Evolutionary conservation across 2,797 vertebrate genomes (phyloP).

Genomic region (Artibeus lituratus): DNA sequence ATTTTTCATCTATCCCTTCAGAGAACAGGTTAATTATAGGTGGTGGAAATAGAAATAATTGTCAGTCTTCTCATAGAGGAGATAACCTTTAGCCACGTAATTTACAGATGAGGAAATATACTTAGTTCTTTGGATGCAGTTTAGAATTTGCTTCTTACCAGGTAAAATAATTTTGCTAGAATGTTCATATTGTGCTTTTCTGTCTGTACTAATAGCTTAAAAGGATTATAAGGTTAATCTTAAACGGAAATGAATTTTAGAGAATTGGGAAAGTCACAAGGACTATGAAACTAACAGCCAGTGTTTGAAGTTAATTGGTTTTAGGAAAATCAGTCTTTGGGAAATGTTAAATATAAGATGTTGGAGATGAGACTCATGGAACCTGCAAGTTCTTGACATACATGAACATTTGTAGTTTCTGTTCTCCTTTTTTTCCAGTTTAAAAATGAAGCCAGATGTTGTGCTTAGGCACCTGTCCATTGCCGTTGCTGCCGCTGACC

Average conservation of each 20-base stretch:
- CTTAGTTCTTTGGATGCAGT: slow-evolving; percentile 3
- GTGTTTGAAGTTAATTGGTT: not conserved
- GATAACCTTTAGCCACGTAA: not conserved
- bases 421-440: slow-evolving; percentile 82
- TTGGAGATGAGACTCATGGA: not conserved
- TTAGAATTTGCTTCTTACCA: slow-evolving; percentile 52
- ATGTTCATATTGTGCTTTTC: not conserved
- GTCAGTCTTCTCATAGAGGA: not conserved
- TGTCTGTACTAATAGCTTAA: not conserved
- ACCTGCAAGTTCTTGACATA: not conserved
- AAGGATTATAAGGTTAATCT: slow-evolving; percentile 10
- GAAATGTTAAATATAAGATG: not conserved
- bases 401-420: slow-evolving; percentile 9
- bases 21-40: slow-evolving; percentile 10
- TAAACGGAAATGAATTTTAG: not conserved
- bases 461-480: slow-evolving; percentile 94
- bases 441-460: slow-evolving; percentile 97
- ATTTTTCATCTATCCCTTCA: not conserved
- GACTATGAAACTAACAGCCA: slow-evolving; percentile 8
- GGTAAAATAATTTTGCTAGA: not conserved
- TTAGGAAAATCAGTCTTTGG: not conserved
- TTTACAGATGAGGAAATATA: not conserved
- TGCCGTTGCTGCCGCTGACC: slow-evolving; percentile 94
- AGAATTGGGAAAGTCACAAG: not conserved
- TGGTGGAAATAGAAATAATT: not conserved